These are phyloP conservation scores for Buceros bicornis DNA, from an alignment of 2,797 vertebrate genomes.

Conservation along the genomic window DNA sequence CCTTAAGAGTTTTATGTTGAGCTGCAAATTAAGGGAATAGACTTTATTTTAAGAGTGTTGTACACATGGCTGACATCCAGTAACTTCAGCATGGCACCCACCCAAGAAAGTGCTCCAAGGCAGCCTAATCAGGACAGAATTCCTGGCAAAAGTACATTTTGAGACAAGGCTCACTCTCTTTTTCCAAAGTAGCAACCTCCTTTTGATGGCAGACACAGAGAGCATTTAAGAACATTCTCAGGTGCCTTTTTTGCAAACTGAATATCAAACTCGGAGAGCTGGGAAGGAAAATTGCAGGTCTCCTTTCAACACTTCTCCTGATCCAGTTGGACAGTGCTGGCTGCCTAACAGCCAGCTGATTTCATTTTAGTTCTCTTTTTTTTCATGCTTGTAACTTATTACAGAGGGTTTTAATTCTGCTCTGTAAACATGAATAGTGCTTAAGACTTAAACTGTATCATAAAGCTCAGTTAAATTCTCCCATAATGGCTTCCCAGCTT, in stretches of 20 bases:
- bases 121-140: slow-evolving; percentile 51
- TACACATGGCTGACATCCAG: slow-evolving; percentile 46
- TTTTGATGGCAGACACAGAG: slow-evolving; percentile 20
- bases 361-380: slow-evolving; percentile 44
- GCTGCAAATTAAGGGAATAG: slow-evolving; percentile 62
- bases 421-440: not conserved
- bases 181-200: slow-evolving; percentile 48
- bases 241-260: not conserved
- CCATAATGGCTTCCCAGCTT: not conserved
- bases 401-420: slow-evolving; percentile 17
- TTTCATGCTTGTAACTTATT: not conserved
- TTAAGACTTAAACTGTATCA: not conserved
- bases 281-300: not conserved
- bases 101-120: slow-evolving; percentile 39
- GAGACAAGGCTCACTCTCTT: slow-evolving; percentile 55
- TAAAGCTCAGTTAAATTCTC: not conserved
- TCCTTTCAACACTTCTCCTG: slow-evolving; percentile 33
- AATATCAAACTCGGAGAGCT: slow-evolving; percentile 4
- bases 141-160: slow-evolving; percentile 31
- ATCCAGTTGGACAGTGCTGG: slow-evolving; percentile 10
- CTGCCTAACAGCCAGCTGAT: slow-evolving; percentile 48
- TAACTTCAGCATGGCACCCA: slow-evolving; percentile 48
- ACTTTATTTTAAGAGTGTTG: slow-evolving; percentile 53
- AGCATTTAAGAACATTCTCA: slow-evolving; percentile 35
- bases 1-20: slow-evolving; percentile 13